These are phyloP conservation scores for Tolypeutes matacus DNA, from an alignment of 2,797 vertebrate genomes.

Conservation along the genomic window DNA sequence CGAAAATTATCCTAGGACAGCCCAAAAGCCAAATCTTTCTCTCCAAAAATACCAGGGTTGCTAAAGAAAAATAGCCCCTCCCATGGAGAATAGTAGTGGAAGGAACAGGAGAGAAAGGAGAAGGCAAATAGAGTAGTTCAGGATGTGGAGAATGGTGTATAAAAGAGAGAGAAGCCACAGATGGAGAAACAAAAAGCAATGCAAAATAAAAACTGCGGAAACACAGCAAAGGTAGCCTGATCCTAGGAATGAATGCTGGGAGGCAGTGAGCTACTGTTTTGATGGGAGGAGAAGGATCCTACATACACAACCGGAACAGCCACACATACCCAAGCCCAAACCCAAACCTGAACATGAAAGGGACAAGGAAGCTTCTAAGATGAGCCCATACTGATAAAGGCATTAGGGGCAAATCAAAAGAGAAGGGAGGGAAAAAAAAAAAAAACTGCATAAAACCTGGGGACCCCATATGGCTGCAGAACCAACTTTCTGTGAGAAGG, in stretches of 20 bases:
- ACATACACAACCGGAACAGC: background rate
- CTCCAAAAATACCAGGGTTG: background rate
- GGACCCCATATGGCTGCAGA: background rate
- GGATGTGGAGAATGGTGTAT: background rate
- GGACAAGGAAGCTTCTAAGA: background rate
- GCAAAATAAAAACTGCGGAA: too few relatives aligned
- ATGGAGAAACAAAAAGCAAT: background rate
- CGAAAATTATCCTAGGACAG: background rate
- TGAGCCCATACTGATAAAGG: background rate
- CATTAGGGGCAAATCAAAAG: background rate
- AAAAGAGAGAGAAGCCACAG: background rate
- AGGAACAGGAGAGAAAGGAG: slow-evolving; percentile 20
- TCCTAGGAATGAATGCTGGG: background rate
- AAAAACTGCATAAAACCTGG: too few relatives aligned
- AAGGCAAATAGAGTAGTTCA: background rate
- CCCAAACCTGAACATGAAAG: background rate
- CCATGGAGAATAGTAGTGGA: background rate
- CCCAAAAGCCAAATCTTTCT: background rate
- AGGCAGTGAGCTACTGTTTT: background rate
- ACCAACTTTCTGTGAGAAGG: background rate
- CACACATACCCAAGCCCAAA: background rate
- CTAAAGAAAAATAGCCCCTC: background rate
- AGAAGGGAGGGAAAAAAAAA: background rate
- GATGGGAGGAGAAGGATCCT: background rate
- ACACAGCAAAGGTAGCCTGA: background rate